These are phyloP conservation scores for Peromyscus maniculatus DNA, from an alignment of 2,113 vertebrate species.

Conservation along the genomic window DNA sequence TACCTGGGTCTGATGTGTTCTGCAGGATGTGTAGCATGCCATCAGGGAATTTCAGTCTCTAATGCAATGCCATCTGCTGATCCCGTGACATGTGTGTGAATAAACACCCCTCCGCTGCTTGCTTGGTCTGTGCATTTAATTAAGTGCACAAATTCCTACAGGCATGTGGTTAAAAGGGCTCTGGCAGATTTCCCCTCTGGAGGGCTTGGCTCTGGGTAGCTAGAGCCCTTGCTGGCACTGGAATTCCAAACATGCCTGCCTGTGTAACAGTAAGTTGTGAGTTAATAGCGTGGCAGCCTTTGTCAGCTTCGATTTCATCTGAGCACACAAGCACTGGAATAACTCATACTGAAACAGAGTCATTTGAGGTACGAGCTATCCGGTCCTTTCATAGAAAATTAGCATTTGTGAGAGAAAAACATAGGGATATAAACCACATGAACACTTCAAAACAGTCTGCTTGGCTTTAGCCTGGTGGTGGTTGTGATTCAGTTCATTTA, in stretches of 20 bases:
- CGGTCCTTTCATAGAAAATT: slow-evolving; percentile 19
- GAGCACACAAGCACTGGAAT: slow-evolving; percentile 24
- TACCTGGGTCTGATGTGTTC: not conserved
- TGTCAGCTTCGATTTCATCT: slow-evolving; percentile 30
- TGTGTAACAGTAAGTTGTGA: not conserved
- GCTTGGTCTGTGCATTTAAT: slow-evolving; percentile 74
- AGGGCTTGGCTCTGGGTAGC: slow-evolving; percentile 42
- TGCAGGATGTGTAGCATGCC: not conserved
- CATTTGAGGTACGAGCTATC: not conserved
- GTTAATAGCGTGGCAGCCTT: not conserved
- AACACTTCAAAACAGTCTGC: not conserved
- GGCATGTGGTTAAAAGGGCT: slow-evolving; percentile 75
- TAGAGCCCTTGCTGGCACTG: slow-evolving; percentile 29
- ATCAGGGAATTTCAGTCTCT: slow-evolving; percentile 44
- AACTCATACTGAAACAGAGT: slow-evolving; percentile 50
- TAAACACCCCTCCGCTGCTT: slow-evolving; percentile 53
- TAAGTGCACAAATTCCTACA: slow-evolving; percentile 75
- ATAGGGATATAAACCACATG: not conserved
- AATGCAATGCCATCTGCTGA: slow-evolving; percentile 71
- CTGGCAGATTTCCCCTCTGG: slow-evolving; percentile 66
- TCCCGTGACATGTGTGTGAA: slow-evolving; percentile 39
- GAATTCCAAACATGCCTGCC: slow-evolving; percentile 55
- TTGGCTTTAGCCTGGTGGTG: not conserved
- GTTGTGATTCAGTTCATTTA: not conserved
- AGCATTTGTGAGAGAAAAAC: slow-evolving; percentile 51